Conservation (phyloP, 2,888 invertebrate genomes). For the Rhamphomyia laevipes region DNA sequence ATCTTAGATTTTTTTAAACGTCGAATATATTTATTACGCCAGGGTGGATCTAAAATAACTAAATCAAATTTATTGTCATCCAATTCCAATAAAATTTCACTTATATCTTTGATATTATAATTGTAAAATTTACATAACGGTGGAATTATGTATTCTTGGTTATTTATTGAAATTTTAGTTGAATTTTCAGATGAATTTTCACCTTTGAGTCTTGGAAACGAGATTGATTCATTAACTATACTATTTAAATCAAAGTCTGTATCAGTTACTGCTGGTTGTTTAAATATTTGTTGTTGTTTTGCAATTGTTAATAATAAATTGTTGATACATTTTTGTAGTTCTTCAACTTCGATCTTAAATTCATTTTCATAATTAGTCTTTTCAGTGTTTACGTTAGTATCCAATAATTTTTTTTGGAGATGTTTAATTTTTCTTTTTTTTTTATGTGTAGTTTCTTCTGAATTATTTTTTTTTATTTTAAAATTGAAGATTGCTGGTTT, state of each 20-base stretch:
- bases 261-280: too few species aligned
- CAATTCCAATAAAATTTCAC: conserved; percentile 40
- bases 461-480: too few species aligned
- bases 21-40: conserved; percentile 91
- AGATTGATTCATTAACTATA: not conserved
- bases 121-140: conserved; percentile 52
- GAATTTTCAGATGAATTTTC: conserved; percentile 44
- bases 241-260: not conserved
- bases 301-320: too few species aligned
- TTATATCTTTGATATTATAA: conserved; percentile 49
- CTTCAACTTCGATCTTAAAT: too few species aligned
- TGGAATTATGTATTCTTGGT: conserved; percentile 52
- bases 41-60: conserved; percentile 86
- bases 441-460: too few species aligned
- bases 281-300: too few species aligned
- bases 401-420: too few species aligned
- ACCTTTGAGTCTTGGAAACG: conserved; percentile 40
- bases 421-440: too few species aligned
- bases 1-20: conserved; percentile 54
- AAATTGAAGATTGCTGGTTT: too few species aligned
- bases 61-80: conserved; percentile 55
- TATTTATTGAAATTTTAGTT: conserved; percentile 40
- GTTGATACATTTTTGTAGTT: too few species aligned
- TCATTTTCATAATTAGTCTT: too few species aligned
- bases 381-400: too few species aligned